Percentiles rank a stretch among this genome's conserved stretches.
phyloP scores from a whole-genome alignment of 2,113 vertebrate species.

The Peucedramus taeniatus region DNA sequence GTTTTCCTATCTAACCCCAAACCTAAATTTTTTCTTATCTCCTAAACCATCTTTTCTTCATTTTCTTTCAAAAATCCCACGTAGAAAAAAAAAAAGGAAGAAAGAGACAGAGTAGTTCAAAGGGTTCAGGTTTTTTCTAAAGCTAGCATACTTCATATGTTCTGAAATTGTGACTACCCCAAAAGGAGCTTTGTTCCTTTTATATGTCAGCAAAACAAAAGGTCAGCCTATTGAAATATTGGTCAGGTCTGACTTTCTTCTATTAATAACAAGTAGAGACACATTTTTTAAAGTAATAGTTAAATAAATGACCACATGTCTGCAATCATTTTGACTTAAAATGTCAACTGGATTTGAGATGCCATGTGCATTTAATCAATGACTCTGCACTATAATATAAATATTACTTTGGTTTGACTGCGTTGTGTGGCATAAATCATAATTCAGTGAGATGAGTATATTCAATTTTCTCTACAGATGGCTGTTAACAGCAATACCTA shows the following conservation, averaged over 20 bases:
- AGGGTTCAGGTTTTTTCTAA: neutral
- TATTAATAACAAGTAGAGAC: constrained; percentile 71
- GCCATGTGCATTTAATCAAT: constrained; percentile 78
- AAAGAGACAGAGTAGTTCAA: neutral
- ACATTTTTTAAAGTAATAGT: constrained; percentile 74
- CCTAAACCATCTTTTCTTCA: neutral
- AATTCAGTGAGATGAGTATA: constrained; percentile 68
- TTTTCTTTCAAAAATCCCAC: neutral
- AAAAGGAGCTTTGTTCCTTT: constrained; percentile 17
- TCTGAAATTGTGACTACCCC: constrained; percentile 30
- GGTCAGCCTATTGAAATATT: constrained; percentile 69
- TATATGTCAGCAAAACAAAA: constrained; percentile 62
- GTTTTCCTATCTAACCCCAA: neutral
- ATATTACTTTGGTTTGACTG: constrained; percentile 71
- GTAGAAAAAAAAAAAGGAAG: neutral
- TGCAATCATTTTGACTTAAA: constrained; percentile 77
- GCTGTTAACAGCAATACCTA: constrained; percentile 62
- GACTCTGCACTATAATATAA: constrained; percentile 72
- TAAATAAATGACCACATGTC: constrained; percentile 77
- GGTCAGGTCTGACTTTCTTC: constrained; percentile 69
- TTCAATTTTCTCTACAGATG: constrained; percentile 66
- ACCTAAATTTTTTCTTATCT: neutral
- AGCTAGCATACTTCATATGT: neutral
- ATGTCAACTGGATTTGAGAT: constrained; percentile 79
- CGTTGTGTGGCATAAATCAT: constrained; percentile 70